Evolutionary conservation across 2,797 vertebrate species (phyloP).

Genomic region (Paramormyrops hopkinsi): DNA sequence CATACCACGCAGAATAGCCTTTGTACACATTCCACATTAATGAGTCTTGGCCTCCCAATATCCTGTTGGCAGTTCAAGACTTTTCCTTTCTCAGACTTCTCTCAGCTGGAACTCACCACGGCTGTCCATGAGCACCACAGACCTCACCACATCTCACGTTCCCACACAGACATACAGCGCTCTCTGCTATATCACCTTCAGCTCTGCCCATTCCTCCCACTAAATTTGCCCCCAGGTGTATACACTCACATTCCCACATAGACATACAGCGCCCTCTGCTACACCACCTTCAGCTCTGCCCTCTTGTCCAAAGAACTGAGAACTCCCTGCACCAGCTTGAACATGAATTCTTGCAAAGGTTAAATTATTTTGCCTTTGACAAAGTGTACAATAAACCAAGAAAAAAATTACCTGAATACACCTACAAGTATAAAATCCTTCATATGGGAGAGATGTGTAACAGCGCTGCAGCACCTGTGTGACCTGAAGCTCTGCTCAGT

Average conservation of each 20-base stretch:
- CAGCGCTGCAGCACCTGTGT: neutral
- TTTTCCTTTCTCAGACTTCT: neutral
- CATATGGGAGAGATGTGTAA: neutral
- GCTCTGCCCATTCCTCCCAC: neutral
- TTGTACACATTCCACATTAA: neutral
- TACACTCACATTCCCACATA: neutral
- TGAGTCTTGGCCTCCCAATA: neutral
- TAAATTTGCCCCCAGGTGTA: neutral
- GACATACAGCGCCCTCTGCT: neutral
- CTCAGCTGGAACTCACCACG: neutral
- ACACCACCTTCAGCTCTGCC: neutral
- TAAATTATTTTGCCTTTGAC: neutral
- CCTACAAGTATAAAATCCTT: neutral
- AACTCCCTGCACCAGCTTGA: neutral
- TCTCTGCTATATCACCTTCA: neutral
- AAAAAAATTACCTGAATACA: neutral
- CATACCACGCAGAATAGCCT: neutral
- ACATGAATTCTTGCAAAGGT: neutral
- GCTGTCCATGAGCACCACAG: neutral
- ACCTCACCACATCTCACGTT: neutral
- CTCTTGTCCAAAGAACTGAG: neutral
- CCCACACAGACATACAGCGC: neutral
- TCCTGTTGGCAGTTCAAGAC: neutral
- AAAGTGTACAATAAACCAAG: neutral
- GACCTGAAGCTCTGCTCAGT: neutral